Percentiles rank a stretch among this genome's conserved stretches.
phyloP scores from a whole-genome alignment of 1,140 invertebrate species.

The Euwallacea fornicatus region DNA sequence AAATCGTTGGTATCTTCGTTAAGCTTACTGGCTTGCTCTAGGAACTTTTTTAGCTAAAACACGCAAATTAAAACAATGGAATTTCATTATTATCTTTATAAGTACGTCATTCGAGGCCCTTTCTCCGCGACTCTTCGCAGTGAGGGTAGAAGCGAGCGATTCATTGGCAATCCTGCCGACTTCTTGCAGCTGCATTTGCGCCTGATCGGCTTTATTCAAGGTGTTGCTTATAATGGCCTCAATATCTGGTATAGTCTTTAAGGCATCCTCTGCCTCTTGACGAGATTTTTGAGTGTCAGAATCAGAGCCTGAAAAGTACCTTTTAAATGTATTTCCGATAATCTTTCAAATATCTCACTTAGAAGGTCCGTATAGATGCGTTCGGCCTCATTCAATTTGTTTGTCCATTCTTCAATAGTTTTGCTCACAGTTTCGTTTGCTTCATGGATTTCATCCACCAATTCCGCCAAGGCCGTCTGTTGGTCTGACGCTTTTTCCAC shows the following conservation, averaged over 20 bases:
- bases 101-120: slow-evolving; percentile 70
- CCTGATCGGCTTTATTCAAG: slow-evolving; percentile 72
- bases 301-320: slow-evolving; percentile 74
- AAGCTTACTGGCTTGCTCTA: slow-evolving; percentile 73
- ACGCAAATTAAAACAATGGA: background rate
- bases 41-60: slow-evolving; percentile 69
- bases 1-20: slow-evolving; percentile 74
- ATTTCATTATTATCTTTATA: background rate
- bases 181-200: slow-evolving; percentile 56
- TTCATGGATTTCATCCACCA: slow-evolving; percentile 63
- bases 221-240: slow-evolving; percentile 59
- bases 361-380: slow-evolving; percentile 81
- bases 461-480: slow-evolving; percentile 65
- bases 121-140: slow-evolving; percentile 57
- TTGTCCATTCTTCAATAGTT: slow-evolving; percentile 80
- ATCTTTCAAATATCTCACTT: slow-evolving; percentile 58
- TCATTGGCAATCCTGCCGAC: background rate
- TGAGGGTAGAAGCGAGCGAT: background rate
- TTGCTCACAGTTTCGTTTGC: slow-evolving; percentile 71
- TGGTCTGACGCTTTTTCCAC: slow-evolving; percentile 60
- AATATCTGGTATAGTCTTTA: slow-evolving; percentile 64
- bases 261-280: slow-evolving; percentile 65
- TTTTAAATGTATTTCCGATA: background rate
- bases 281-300: slow-evolving; percentile 81
- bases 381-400: slow-evolving; percentile 83